Percentiles rank a stretch among this genome's conserved stretches.
Evolutionary conservation across 2,797 vertebrate genomes (phyloP).

Genomic region (Bufotes viridis): DNA sequence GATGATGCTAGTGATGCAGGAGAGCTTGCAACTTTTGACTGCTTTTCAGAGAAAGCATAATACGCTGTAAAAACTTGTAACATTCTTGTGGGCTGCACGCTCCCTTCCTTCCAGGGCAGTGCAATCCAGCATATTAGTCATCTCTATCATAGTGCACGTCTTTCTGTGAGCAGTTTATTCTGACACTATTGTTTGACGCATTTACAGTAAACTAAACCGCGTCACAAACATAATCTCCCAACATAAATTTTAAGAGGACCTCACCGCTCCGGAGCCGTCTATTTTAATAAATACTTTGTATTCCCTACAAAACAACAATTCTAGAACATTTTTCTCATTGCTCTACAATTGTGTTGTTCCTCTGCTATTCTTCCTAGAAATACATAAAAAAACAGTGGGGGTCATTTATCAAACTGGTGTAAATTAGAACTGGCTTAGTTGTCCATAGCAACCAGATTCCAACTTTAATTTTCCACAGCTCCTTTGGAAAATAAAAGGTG

Average conservation of each 20-base stretch:
- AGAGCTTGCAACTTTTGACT: background rate
- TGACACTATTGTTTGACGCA: background rate
- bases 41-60: background rate
- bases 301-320: too few species aligned
- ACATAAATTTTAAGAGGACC: background rate
- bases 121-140: background rate
- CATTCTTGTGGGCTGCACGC: background rate
- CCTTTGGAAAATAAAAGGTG: too few species aligned
- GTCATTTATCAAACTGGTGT: too few species aligned
- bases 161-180: background rate
- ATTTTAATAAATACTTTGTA: too few species aligned
- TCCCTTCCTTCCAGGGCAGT: background rate
- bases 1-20: constrained; percentile 34
- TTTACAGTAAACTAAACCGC: background rate
- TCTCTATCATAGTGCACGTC: background rate
- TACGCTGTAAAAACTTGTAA: background rate
- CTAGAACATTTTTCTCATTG: too few species aligned
- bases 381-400: too few species aligned
- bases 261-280: too few species aligned
- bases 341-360: too few species aligned
- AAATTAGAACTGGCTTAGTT: too few species aligned
- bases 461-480: too few species aligned
- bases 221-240: background rate
- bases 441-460: too few species aligned
- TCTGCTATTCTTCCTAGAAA: too few species aligned